Evolutionary conservation across 2,113 vertebrate species (phyloP).

Genomic region (Zeus faber): DNA sequence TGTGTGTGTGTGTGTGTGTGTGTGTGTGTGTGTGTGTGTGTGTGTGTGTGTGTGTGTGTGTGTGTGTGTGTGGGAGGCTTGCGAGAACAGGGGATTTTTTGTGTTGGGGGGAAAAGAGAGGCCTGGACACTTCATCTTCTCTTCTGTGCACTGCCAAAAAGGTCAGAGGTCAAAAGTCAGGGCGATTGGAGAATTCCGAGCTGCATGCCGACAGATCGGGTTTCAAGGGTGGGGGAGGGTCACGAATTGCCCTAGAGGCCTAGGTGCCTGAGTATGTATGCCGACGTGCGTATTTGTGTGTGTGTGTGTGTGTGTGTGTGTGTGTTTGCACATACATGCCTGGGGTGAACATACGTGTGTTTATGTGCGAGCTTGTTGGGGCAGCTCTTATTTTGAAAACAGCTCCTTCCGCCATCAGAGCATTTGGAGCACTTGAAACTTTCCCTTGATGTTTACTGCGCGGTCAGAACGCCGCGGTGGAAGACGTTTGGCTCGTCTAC

Average conservation of each 20-base stretch:
- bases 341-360: constrained; percentile 1
- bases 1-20: constrained; percentile 45
- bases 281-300: constrained; percentile 14
- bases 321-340: constrained; percentile 31
- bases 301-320: constrained; percentile 28
- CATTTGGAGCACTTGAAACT: constrained; percentile 51
- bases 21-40: constrained; percentile 35
- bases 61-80: constrained; percentile 63
- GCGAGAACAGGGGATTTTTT: constrained; percentile 81
- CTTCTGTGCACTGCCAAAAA: constrained; percentile 81
- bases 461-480: constrained; percentile 19
- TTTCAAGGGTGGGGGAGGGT: constrained; percentile 75
- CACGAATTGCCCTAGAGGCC: constrained; percentile 61
- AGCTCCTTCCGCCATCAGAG: constrained; percentile 41
- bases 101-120: constrained; percentile 73
- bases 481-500: no score
- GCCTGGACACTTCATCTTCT: constrained; percentile 83
- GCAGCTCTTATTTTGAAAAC: constrained; percentile 50
- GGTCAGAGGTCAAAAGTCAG: constrained; percentile 83
- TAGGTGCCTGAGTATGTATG: constrained; percentile 66
- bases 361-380: constrained; percentile 54
- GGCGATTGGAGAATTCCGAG: constrained; percentile 82
- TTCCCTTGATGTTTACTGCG: constrained; percentile 58
- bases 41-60: constrained; percentile 40
- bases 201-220: constrained; percentile 82